phyloP scores from a whole-genome alignment of 1,140 invertebrate genomes.

The Drosophila tani region DNA sequence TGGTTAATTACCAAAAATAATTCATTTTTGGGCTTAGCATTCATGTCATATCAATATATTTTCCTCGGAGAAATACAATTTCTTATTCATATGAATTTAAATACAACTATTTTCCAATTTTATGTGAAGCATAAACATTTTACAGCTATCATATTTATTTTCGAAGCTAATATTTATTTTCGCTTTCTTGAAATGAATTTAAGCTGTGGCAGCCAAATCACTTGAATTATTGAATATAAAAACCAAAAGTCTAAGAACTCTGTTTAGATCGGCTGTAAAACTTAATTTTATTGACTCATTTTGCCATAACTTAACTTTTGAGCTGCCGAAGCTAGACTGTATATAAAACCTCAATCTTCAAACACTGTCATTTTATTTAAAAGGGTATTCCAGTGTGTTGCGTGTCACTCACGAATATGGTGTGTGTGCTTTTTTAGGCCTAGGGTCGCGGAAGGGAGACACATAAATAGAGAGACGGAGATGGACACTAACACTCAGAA shows the following conservation, averaged over 20 bases:
- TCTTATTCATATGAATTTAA: too few species aligned
- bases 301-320: background rate
- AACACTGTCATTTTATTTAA: background rate
- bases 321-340: constrained; percentile 5
- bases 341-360: constrained; percentile 10
- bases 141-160: background rate
- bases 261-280: background rate
- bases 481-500: constrained; percentile 54
- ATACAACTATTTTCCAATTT: too few species aligned
- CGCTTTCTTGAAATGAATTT: background rate
- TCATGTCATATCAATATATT: too few species aligned
- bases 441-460: background rate
- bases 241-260: background rate
- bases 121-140: background rate
- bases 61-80: too few species aligned
- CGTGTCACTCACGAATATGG: constrained; percentile 49
- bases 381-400: constrained; percentile 30
- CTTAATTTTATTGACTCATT: background rate
- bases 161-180: background rate
- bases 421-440: background rate
- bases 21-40: too few species aligned
- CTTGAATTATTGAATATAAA: background rate
- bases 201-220: background rate
- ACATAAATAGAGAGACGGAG: constrained; percentile 12
- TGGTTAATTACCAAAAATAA: too few species aligned